Base-by-base conservation (phyloP, 92 coral and sea anemone genomes). In the Nematostella vectensis region DNA sequence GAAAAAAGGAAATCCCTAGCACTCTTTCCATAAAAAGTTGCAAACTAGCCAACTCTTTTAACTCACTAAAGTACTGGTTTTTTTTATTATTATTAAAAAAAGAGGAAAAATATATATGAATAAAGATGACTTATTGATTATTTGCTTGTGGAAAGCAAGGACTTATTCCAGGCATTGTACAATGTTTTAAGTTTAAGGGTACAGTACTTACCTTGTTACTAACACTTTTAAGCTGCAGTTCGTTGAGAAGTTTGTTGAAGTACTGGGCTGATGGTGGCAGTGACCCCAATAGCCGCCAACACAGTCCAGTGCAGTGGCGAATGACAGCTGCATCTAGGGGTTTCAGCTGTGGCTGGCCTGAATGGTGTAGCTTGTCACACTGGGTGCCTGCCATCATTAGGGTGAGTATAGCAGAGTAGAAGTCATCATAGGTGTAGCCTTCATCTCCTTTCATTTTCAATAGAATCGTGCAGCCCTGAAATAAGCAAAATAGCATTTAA, bases 281-380 rank as follows among this genome's bases (percentile, higher is more conserved):
- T 42, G 68, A 62, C 15, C 75, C 80, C 19, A 93, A 29, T 11
- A 93, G 59, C n/a, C 96, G 57, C 99, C 96, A 93, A 13, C 95
- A 65, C 16, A 93, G 64, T 27, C 71, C 83, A 68, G 85, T 85
- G 61, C 81, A 55, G 50, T 84, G 83, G 42, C 83, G 76, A 48
- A 80, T 64, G 26, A 87, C 61, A 4, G 86, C 87, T 23, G 93
- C 88, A 75, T 82, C 85, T 24, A 79, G 55, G n/a, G 91, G 77
- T 9, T 37, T 48, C 53, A 64, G 38, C 48, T 54, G 43, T 12
- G 47, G 54, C 19, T 86, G 50, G 24, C 77, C 73, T 19, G 66
- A 43, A 28, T 60, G 69, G 11, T n/a, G 27, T 64, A 77, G 54
- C 18, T 43, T 29, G 55, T 82, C 91, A 37, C 74, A 83, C 55